Evolutionary conservation across 2,888 invertebrate genomes (phyloP), one percentile per base, ranked within the genome.

Genomic region (Tachina fera): DNA sequence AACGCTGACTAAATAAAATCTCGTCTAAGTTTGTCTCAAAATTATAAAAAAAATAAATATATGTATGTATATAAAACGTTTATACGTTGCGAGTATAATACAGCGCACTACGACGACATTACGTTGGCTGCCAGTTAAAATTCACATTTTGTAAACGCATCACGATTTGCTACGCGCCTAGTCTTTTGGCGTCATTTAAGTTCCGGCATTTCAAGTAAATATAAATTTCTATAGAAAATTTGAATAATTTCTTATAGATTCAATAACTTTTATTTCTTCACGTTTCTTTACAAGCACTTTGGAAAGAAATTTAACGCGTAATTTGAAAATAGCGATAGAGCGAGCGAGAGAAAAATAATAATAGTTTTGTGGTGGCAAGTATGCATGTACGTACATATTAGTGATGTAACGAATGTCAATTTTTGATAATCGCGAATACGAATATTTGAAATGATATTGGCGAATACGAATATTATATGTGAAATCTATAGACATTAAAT

Each of bases 141-240:
- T 83, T 68, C 60, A 82, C 74, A 86, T 82, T 86, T 83, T 75
- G 86, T 86, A 86, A 86, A 83, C 86, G 86, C 86, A 86, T 86
- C 86, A 86, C 86, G 86, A 83, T 86, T 86, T 83, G 83, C 79
- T 83, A 83, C 86, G 86, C 86, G 82, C 82, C 86, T 86, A 86
- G 86, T 86, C 86, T 79, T 79, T 83, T 86, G 83, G 86, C 86
- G 86, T 82, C 86, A 83, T 79, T 86, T 63, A 83, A 86, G 86
- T 86, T 86, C 86, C 86, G 86, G 86, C 86, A 86, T 83, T 83
- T 79, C 75, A 83, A 79, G 60, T 71, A 83, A 86, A 79, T 65
- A 85, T 67, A 83, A 83, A 83, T 83, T 86, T 86, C 86, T 79
- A 86, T 83, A 79, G 83, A 86, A 86, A 86, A 79, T 65, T 78